Conservation (phyloP, 2,888 invertebrate genomes). For the Drosophila barbarae region DNA sequence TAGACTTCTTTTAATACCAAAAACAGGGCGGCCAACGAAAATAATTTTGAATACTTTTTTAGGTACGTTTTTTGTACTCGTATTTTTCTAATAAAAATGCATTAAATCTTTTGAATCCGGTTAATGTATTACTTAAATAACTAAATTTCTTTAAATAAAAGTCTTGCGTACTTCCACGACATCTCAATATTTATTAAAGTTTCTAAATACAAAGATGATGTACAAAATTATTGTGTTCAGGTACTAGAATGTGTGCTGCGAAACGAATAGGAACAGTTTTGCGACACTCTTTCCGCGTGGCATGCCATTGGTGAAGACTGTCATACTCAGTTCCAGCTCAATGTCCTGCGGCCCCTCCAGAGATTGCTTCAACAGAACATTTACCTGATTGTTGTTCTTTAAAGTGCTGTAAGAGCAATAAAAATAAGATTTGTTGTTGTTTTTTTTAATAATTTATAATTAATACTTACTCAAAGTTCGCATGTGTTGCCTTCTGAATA, state of each 20-base stretch:
- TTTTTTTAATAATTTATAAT: not conserved
- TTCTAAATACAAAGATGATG: not conserved
- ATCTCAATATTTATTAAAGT: not conserved
- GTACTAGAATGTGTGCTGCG: conserved; percentile 86
- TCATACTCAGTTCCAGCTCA: conserved; percentile 92
- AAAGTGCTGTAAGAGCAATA: conserved; percentile 79
- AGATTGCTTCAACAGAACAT: conserved; percentile 86
- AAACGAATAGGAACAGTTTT: conserved; percentile 91
- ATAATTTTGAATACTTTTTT: too few species aligned
- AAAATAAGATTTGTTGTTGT: rapidly evolving
- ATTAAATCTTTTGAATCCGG: too few species aligned
- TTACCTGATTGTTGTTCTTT: conserved; percentile 85
- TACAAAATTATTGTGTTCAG: conserved; percentile 1
- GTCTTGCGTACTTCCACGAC: not conserved
- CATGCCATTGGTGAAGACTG: conserved; percentile 85
- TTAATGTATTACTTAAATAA: too few species aligned
- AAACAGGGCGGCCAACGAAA: too few species aligned
- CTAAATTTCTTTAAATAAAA: too few species aligned
- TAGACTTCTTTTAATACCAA: too few species aligned
- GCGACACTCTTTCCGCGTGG: conserved; percentile 92
- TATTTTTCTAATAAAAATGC: too few species aligned
- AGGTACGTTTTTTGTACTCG: not conserved
- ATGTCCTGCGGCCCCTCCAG: conserved; percentile 95
- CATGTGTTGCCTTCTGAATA: conserved; percentile 82
- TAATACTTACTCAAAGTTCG: conserved; percentile 81